Evolutionary conservation across 30 jellyfish, hydroid and myxozoan genomes (phyloP).

Genomic region (Phacellophora camtschatica): DNA sequence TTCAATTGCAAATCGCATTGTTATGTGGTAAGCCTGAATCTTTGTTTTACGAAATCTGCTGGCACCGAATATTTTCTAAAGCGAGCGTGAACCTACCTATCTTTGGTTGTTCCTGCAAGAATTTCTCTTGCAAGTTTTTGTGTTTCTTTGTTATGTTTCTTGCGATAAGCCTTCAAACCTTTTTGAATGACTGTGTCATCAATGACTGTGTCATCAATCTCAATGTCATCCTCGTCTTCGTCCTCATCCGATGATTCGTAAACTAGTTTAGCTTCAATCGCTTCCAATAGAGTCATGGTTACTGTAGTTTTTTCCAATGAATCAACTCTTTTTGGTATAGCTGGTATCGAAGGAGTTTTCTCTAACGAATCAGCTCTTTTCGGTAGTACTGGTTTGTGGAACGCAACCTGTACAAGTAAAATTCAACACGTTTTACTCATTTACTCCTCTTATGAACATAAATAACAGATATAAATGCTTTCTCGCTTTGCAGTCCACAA

Average conservation of each 20-base stretch:
- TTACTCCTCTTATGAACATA: no score
- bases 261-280: conserved; percentile 60
- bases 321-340: conserved; percentile 31
- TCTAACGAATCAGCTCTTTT: conserved; percentile 49
- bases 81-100: conserved; percentile 44
- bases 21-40: no score
- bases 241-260: conserved; percentile 68
- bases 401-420: no score
- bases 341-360: conserved; percentile 60
- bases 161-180: neutral
- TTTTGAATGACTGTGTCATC: conserved; percentile 8
- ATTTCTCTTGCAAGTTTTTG: conserved; percentile 30
- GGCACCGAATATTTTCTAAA: no score
- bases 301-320: conserved; percentile 65
- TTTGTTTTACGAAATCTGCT: no score
- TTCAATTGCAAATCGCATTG: no score
- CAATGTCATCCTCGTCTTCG: conserved; percentile 68
- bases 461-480: no score
- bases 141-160: neutral
- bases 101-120: conserved; percentile 40
- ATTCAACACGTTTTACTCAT: no score
- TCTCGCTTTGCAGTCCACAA: no score
- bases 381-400: conserved; percentile 12
- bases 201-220: conserved; percentile 54
- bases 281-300: conserved; percentile 58